phyloP scores from a whole-genome alignment of 1,140 invertebrate species.

The Drosophila ananassae region DNA sequence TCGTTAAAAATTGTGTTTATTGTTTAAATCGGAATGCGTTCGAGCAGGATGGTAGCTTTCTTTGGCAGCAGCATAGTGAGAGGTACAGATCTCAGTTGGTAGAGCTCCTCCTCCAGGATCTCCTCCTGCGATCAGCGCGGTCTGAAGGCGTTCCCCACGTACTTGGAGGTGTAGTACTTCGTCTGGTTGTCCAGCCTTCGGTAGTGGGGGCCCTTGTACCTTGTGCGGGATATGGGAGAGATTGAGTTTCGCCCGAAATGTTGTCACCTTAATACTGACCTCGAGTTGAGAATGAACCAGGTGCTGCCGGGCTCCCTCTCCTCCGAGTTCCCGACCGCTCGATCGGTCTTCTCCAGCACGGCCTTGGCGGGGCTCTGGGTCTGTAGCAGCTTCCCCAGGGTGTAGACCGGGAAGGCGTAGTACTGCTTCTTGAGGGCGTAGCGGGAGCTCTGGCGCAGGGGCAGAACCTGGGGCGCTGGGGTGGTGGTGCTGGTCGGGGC shows the following conservation, averaged over 20 bases:
- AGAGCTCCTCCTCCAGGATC: too few relatives aligned
- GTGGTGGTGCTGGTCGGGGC: conserved; percentile 14
- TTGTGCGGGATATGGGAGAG: conserved; percentile 1
- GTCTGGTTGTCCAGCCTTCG: conserved; percentile 16
- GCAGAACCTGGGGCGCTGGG: background rate
- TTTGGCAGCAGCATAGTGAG: background rate
- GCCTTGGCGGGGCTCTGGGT: background rate
- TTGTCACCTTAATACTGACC: conserved; percentile 37
- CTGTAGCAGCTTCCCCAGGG: conserved; percentile 66
- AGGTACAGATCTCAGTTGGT: too few relatives aligned
- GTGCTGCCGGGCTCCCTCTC: conserved; percentile 41
- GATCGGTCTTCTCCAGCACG: conserved; percentile 17
- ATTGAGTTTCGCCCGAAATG: too few relatives aligned
- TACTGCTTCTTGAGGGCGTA: conserved; percentile 63
- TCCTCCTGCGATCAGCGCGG: conserved; percentile 8
- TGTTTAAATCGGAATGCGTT: too few relatives aligned
- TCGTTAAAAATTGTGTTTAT: too few relatives aligned
- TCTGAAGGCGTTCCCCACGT: conserved; percentile 29
- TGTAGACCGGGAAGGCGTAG: conserved; percentile 73
- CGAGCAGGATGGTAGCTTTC: background rate
- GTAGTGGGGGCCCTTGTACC: conserved; percentile 64
- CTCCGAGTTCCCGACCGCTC: conserved; percentile 13
- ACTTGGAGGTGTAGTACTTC: conserved; percentile 71
- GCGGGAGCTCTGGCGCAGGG: conserved; percentile 57
- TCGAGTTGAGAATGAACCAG: conserved; percentile 78